A percentile compares a stretch with the other conserved stretches of the same genome.
phyloP scores from a whole-genome alignment of 2,113 vertebrate genomes.

The Myocastor coypus region DNA sequence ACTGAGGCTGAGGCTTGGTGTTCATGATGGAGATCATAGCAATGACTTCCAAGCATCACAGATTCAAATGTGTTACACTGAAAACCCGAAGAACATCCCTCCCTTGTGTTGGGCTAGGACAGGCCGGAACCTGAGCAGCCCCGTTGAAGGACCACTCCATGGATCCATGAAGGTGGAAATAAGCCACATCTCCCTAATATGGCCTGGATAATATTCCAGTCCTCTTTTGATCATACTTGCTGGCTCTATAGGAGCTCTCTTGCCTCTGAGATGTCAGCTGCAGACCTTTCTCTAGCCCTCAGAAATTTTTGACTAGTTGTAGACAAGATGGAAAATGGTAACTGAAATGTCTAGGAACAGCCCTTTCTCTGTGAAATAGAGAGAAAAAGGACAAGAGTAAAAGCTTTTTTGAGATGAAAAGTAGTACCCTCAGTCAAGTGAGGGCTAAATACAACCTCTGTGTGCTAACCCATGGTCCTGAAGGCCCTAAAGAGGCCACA shows the following conservation, averaged over 20 bases:
- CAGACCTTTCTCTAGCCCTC: not conserved
- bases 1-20: not conserved
- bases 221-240: not conserved
- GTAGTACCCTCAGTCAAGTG: not conserved
- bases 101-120: not conserved
- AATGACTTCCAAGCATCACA: not conserved
- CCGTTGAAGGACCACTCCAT: not conserved
- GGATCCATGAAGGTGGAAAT: conserved; percentile 6
- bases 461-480: not conserved
- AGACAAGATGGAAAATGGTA: not conserved
- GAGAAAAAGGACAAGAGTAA: not conserved
- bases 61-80: not conserved
- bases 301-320: not conserved
- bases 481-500: not conserved
- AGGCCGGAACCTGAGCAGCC: not conserved
- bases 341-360: not conserved
- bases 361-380: not conserved
- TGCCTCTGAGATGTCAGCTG: not conserved
- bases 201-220: not conserved
- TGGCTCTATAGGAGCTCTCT: not conserved
- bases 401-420: not conserved
- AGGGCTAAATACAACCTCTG: conserved; percentile 51
- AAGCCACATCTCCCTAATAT: not conserved
- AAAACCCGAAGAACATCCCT: not conserved
- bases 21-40: not conserved